These are phyloP conservation scores for Idaea straminata DNA, from an alignment of 2,888 invertebrate genomes.

Conservation along the genomic window DNA sequence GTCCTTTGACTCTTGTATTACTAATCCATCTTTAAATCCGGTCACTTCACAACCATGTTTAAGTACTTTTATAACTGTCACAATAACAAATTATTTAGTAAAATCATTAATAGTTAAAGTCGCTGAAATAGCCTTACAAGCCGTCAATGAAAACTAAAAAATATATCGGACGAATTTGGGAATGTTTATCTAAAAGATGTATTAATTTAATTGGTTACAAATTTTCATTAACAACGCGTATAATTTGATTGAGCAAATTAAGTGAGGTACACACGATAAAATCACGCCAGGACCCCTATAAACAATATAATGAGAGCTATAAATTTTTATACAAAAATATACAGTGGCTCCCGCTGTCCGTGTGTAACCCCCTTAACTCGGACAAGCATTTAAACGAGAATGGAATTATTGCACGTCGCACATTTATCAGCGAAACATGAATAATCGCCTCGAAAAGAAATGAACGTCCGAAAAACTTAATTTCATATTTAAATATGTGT, in stretches of 20 bases:
- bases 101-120: conserved; percentile 27
- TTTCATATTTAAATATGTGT: conserved; percentile 73
- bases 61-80: conserved; percentile 39
- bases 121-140: conserved; percentile 32
- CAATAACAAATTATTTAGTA: conserved; percentile 33
- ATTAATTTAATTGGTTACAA: conserved; percentile 15
- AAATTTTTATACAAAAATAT: conserved; percentile 53
- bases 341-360: conserved; percentile 36
- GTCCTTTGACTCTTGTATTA: conserved; percentile 13
- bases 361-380: conserved; percentile 55
- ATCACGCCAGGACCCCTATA: conserved; percentile 47
- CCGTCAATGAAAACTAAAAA: conserved; percentile 25
- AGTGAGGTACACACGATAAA: conserved; percentile 43
- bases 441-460: conserved; percentile 69
- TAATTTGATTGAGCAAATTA: conserved; percentile 9
- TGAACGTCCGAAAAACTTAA: conserved; percentile 74
- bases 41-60: conserved; percentile 60
- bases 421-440: conserved; percentile 72
- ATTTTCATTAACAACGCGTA: conserved; percentile 36
- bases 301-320: conserved; percentile 55
- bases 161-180: conserved; percentile 1
- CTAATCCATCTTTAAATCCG: conserved; percentile 33
- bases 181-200: not conserved
- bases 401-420: conserved; percentile 73
- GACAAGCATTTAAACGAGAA: conserved; percentile 68